Evolutionary conservation across 2,888 invertebrate genomes (phyloP).

Genomic region (Cataglyphis albicans): DNA sequence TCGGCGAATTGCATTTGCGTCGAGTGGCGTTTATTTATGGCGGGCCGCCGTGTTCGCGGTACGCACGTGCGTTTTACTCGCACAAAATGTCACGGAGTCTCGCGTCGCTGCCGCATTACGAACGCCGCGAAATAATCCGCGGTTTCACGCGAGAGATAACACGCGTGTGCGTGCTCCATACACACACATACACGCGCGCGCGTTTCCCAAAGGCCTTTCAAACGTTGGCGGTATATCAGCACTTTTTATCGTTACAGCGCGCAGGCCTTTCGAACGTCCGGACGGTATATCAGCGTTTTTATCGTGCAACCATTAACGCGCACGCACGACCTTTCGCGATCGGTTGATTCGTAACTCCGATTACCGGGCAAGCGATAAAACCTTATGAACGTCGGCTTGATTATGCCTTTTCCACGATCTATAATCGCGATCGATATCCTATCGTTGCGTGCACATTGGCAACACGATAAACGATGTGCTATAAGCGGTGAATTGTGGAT

Average conservation of each 20-base stretch:
- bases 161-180: slow-evolving; percentile 32
- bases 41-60: background rate
- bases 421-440: slow-evolving; percentile 47
- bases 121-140: slow-evolving; percentile 56
- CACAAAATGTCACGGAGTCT: slow-evolving; percentile 54
- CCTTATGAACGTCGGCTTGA: slow-evolving; percentile 43
- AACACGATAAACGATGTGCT: slow-evolving; percentile 13
- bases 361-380: slow-evolving; percentile 49
- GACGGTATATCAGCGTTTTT: slow-evolving; percentile 61
- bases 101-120: slow-evolving; percentile 29
- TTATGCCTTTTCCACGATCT: slow-evolving; percentile 51
- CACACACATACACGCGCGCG: slow-evolving; percentile 4
- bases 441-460: slow-evolving; percentile 10
- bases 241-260: slow-evolving; percentile 54
- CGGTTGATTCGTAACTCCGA: slow-evolving; percentile 54
- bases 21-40: slow-evolving; percentile 41
- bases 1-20: slow-evolving; percentile 35
- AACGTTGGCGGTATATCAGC: slow-evolving; percentile 57
- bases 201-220: slow-evolving; percentile 59
- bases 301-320: slow-evolving; percentile 51
- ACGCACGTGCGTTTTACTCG: slow-evolving; percentile 41
- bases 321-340: slow-evolving; percentile 58
- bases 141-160: slow-evolving; percentile 51
- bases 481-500: slow-evolving; percentile 6
- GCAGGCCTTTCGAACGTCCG: slow-evolving; percentile 58